Evolutionary conservation across 2,888 invertebrate species (phyloP), one percentile per base, ranked within the genome.

Genomic region (Isotomurus palustris): DNA sequence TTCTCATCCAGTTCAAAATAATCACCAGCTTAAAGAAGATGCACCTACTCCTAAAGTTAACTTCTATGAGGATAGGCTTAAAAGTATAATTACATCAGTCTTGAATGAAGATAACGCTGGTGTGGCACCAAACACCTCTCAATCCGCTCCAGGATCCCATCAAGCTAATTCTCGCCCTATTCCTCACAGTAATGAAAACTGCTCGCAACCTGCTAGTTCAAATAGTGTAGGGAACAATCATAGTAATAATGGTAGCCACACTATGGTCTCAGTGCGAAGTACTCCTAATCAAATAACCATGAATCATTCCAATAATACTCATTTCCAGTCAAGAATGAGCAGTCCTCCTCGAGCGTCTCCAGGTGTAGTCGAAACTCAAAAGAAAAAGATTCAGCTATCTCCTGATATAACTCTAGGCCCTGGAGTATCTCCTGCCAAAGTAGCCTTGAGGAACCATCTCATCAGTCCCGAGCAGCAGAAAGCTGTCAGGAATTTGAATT

Each of bases 81-180:
- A 91, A 77, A 88, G 86, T 73, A 88, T 91, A 60, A 91, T 91
- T 63, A 88, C 88, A 2, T 86, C 86, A 2, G 90, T 88, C 52
- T 77, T 91, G 35, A 91, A 91, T 74, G 91, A 91, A 74, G 91
- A 90, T 74, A 87, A 87, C 24, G 29, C n/a, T 43, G 43, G 22
- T 43, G 21, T 12, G 14, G 5, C 43, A 14, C 12, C 14, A 22
- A 22, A 19, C 22, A 19, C 14, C 22, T 6, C 43, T 43, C 4
- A 5, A 43, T 6, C 21, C 4, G 22, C 43, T 22, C 22, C 43
- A 19, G 29, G 25, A 6, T 27, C 28, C n/a, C 27, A 12, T 28
- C 14, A 25, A 17, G 45, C 19, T 4, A 19, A 12, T 27, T n/a
- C 45, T 45, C 14, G 28, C 12, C 24, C 27, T 4, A 32, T 8